phyloP scores from a whole-genome alignment of 2,797 vertebrate genomes.

The Neosilurus hyrtlii region DNA sequence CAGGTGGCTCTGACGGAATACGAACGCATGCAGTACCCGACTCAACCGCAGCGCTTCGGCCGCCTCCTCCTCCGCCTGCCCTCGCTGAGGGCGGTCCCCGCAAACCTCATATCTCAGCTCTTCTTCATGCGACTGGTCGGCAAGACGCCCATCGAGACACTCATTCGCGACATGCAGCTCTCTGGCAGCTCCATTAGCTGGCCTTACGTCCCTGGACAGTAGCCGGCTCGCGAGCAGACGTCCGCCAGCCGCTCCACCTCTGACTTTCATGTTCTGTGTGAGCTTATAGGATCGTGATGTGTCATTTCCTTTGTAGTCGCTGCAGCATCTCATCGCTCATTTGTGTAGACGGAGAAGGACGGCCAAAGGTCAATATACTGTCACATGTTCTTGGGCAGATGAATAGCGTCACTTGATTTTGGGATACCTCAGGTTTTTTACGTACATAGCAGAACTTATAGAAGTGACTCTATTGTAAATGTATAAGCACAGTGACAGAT shows the following conservation, averaged over 20 bases:
- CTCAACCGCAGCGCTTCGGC: conserved; percentile 92
- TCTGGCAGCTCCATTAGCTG: conserved; percentile 95
- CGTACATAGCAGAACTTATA: conserved; percentile 33
- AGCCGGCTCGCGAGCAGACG: conserved; percentile 40
- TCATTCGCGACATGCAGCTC: conserved; percentile 97
- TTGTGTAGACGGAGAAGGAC: conserved; percentile 37
- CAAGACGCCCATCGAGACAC: conserved; percentile 94
- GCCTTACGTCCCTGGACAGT: conserved; percentile 88
- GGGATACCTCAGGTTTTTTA: conserved; percentile 54
- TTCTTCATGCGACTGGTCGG: conserved; percentile 98
- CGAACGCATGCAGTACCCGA: conserved; percentile 86
- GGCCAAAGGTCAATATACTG: conserved; percentile 37
- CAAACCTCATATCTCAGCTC: conserved; percentile 93
- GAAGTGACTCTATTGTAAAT: conserved; percentile 33
- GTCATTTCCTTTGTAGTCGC: conserved; percentile 49
- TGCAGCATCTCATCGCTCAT: conserved; percentile 32
- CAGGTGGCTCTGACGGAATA: conserved; percentile 93
- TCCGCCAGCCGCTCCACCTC: conserved; percentile 33
- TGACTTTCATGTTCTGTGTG: conserved; percentile 42
- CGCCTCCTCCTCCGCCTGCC: conserved; percentile 88
- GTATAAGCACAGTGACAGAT: conserved; percentile 39
- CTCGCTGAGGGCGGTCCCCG: conserved; percentile 87
- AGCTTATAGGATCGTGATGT: conserved; percentile 47
- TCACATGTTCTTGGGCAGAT: conserved; percentile 46
- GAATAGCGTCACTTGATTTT: conserved; percentile 41